These are phyloP conservation scores for Calephelis virginiensis DNA, from an alignment of 1,140 invertebrate genomes.

Conservation along the genomic window DNA sequence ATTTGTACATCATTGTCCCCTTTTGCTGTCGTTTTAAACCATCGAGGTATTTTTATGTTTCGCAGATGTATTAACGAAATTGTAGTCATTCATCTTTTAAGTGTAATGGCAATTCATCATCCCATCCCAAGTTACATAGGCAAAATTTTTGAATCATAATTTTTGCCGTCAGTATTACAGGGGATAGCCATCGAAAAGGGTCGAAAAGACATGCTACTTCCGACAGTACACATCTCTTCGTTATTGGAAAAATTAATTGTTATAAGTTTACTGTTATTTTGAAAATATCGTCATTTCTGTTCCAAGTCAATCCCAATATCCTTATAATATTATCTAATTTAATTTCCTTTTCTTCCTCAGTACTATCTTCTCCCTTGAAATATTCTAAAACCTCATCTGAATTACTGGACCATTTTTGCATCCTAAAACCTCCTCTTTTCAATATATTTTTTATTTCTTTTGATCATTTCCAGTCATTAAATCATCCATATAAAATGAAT, in stretches of 20 bases:
- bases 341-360: slow-evolving; percentile 29
- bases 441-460: slow-evolving; percentile 32
- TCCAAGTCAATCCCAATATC: slow-evolving; percentile 38
- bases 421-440: slow-evolving; percentile 45
- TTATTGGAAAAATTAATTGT: slow-evolving; percentile 25
- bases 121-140: slow-evolving; percentile 49
- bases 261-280: too few species aligned
- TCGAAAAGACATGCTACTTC: slow-evolving; percentile 51
- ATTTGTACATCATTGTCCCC: slow-evolving; percentile 29
- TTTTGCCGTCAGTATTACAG: slow-evolving; percentile 53
- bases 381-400: slow-evolving; percentile 34
- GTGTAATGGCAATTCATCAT: slow-evolving; percentile 38
- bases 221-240: slow-evolving; percentile 48
- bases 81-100: slow-evolving; percentile 33
- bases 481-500: slow-evolving; percentile 54
- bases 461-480: slow-evolving; percentile 38
- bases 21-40: slow-evolving; percentile 28
- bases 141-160: slow-evolving; percentile 60
- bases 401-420: slow-evolving; percentile 60
- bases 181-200: slow-evolving; percentile 51
- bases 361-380: slow-evolving; percentile 23
- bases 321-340: slow-evolving; percentile 37
- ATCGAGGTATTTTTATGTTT: slow-evolving; percentile 32
- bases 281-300: too few species aligned
- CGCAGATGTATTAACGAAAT: slow-evolving; percentile 34